These are phyloP conservation scores for Xenentodon cancila DNA, from an alignment of 2,797 vertebrate species.

Conservation along the genomic window DNA sequence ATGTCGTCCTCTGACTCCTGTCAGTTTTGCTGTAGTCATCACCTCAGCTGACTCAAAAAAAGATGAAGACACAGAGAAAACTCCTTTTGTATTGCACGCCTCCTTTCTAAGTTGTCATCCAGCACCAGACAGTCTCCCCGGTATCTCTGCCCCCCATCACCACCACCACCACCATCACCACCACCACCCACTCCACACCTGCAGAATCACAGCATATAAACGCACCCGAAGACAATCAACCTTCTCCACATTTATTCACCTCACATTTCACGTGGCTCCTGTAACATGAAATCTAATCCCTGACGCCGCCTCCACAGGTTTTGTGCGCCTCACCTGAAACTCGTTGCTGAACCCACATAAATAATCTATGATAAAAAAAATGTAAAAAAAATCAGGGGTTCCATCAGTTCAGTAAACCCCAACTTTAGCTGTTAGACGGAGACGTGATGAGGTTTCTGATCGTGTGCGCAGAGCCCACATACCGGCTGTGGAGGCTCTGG, in stretches of 20 bases:
- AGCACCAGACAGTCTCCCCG: slow-evolving; percentile 5
- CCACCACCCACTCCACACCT: background rate
- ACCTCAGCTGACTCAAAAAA: background rate
- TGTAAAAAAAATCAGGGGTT: slow-evolving; percentile 48
- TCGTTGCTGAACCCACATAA: slow-evolving; percentile 32
- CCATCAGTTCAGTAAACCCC: slow-evolving; percentile 48
- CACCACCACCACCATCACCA: no score
- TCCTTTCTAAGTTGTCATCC: slow-evolving; percentile 18
- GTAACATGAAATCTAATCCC: slow-evolving; percentile 12
- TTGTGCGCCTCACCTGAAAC: background rate
- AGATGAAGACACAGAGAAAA: slow-evolving; percentile 4
- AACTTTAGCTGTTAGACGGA: slow-evolving; percentile 59
- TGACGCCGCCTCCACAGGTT: background rate
- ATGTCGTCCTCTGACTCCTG: background rate
- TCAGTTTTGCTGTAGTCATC: background rate
- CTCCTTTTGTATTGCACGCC: slow-evolving; percentile 6
- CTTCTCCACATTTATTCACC: slow-evolving; percentile 32
- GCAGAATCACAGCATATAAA: background rate
- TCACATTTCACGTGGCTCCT: slow-evolving; percentile 20
- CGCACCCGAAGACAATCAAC: slow-evolving; percentile 11
- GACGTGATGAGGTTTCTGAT: slow-evolving; percentile 74
- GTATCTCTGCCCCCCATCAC: slow-evolving; percentile 1
- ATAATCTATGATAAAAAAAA: slow-evolving; percentile 54
- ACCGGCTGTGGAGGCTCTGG: slow-evolving; percentile 38
- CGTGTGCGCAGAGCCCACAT: slow-evolving; percentile 51